Base-by-base conservation (phyloP, 2,888 invertebrate species). In the Trichacis sp. region DNA sequence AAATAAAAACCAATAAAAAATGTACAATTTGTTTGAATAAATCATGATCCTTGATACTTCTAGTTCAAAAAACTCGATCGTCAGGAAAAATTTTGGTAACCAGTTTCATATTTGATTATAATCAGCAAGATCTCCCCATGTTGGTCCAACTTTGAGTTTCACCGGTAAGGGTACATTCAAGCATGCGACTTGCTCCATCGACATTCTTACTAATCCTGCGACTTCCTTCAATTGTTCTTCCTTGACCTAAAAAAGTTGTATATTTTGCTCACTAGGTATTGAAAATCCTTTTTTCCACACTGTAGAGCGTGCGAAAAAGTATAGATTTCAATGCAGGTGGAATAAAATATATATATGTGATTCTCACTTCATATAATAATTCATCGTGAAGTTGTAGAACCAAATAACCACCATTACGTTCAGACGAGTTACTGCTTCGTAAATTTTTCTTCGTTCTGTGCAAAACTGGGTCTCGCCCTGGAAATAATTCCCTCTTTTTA, bases 371-470 rank as follows among this genome's bases (percentile, higher is more conserved):
- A 80, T 94, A 97, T 20, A 99, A 90, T 1, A 99, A 87, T 87
- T 99, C 99, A 85, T 99, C 98, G 82, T 99, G 98, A 75, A 99
- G 87, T 83, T 98, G 97, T 18, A 98, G 86, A 1, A 98, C 90
- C 11, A 98, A 88, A 64, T 88, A 88, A 0, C 91, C 91, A 72
- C 82, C 83, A 33, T 74, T 72, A n/a, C 76, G 73, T 29, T 69
- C 66, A n/a, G n/a, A n/a, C n/a, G n/a, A n/a, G n/a, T n/a, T n/a
- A 11, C 63, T 53, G 47, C 71, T 77, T 43, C 78, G 70, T 48
- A 79, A n/a, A n/a, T n/a, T n/a, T n/a, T n/a, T n/a, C n/a, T n/a
- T n/a, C n/a, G n/a, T n/a, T n/a, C n/a, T n/a, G n/a, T n/a, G n/a
- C n/a, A 81, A 73, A 46, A 82, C 68, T 17, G 70, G 55, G 20